Evolutionary conservation across 2,797 vertebrate genomes (phyloP), one percentile per base, ranked within the genome.

Genomic region (Heliangelus exortis): DNA sequence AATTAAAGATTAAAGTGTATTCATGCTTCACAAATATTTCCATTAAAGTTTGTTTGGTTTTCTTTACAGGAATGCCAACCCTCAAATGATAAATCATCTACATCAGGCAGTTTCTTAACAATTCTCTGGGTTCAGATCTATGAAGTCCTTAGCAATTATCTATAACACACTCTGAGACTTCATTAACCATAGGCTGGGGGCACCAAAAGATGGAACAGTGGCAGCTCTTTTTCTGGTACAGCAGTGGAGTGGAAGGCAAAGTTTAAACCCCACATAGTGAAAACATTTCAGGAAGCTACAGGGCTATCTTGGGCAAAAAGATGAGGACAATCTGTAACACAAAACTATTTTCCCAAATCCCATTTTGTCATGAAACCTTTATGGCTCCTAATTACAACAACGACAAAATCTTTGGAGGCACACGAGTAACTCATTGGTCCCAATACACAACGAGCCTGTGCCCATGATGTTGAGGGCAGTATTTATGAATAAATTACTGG

Each of bases 31-130:
- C 47, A 81, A 65, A 80, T n/a, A 72, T 68, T 88, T 68, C 69
- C 33, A 78, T 79, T 66, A 61, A 43, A 55, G 2, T 25, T 50
- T 57, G 45, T 83, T 92, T 83, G 45, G 78, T 91, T 48, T 81
- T 79, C 61, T 85, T 92, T 87, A 87, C 28, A n/a, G 72, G 43
- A 85, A 89, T 33, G 43, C 65, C 82, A 92, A 75, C 72, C 75
- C 58, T 77, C 79, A 77, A 68, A 85, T 29, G 28, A 43, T 77
- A 84, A 65, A 87, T 80, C 54, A 80, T 57, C 57, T 65, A 73
- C n/a, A 58, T 57, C 12, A 67, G 57, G 39, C 34, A 71, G 58
- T n/a, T 83, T 85, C 78, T 83, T 63, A 87, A 67, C 7, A 61
- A 50, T 77, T 87, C 53, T 65, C 61, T 57, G 65, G 45, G 61